These are phyloP conservation scores for Drosophila meridionalis DNA, from an alignment of 2,888 invertebrate genomes.

Conservation along the genomic window DNA sequence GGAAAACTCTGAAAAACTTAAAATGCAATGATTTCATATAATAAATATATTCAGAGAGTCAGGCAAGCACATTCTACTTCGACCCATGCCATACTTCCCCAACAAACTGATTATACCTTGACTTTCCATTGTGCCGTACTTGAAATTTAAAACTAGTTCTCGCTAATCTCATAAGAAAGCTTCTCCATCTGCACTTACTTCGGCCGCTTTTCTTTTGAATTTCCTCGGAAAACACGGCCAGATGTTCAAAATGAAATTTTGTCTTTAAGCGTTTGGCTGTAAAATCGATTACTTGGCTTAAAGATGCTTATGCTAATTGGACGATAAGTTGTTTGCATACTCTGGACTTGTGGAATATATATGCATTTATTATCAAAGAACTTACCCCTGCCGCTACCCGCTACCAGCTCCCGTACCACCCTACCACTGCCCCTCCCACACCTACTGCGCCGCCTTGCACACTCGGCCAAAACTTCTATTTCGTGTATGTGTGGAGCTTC, in stretches of 20 bases:
- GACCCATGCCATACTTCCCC: background rate
- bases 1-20: too few species aligned
- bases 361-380: slow-evolving; percentile 27
- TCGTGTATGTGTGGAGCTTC: slow-evolving; percentile 23
- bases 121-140: background rate
- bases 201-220: background rate
- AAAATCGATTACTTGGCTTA: slow-evolving; percentile 41
- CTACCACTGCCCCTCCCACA: background rate
- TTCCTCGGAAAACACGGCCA: background rate
- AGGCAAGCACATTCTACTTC: too few species aligned
- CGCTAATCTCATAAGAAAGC: background rate
- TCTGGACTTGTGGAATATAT: slow-evolving; percentile 7
- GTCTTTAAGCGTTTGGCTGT: slow-evolving; percentile 17
- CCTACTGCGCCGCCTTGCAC: slow-evolving; percentile 10
- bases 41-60: background rate
- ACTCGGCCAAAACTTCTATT: slow-evolving; percentile 33
- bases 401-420: background rate
- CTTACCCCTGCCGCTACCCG: slow-evolving; percentile 8
- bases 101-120: background rate
- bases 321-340: slow-evolving; percentile 60
- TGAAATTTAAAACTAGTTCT: background rate
- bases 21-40: too few species aligned
- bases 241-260: slow-evolving; percentile 11
- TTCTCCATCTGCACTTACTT: background rate
- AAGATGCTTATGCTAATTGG: slow-evolving; percentile 68